A percentile compares a stretch with the other conserved stretches of the same genome.
Conservation (phyloP, 2,797 vertebrate genomes). For the Pseudotriccus pelzelni region DNA sequence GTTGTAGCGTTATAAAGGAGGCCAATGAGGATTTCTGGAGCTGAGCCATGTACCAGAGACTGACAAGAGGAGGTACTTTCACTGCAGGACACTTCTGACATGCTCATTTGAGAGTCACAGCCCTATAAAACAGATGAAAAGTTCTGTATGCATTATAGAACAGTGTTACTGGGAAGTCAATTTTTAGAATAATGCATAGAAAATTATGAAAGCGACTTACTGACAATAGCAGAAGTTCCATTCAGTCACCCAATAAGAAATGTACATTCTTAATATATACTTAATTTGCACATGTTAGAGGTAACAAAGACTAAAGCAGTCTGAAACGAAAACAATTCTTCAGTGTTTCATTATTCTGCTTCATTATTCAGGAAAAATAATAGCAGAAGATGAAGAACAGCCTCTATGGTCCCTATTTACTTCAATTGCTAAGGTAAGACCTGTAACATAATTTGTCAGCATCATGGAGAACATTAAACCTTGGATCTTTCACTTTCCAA, state of each 20-base stretch:
- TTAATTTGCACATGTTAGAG: neutral
- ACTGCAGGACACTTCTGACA: slow-evolving; percentile 93
- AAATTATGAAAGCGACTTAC: neutral
- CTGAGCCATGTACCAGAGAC: slow-evolving; percentile 89
- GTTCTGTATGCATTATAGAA: slow-evolving; percentile 12
- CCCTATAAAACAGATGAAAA: slow-evolving; percentile 77
- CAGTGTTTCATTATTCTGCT: neutral
- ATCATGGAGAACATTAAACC: neutral
- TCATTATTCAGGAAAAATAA: neutral
- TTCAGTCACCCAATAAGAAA: neutral
- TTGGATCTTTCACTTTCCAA: neutral
- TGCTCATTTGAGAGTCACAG: slow-evolving; percentile 91
- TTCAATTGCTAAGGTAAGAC: neutral
- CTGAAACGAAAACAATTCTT: neutral
- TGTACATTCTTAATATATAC: neutral
- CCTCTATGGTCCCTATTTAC: neutral
- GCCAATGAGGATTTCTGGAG: slow-evolving; percentile 94
- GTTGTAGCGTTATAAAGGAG: slow-evolving; percentile 97
- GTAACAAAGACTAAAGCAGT: neutral
- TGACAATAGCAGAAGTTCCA: neutral
- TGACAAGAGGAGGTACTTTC: slow-evolving; percentile 94
- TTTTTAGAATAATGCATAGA: neutral
- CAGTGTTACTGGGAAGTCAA: neutral
- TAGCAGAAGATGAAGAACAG: neutral
- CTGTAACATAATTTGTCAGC: neutral